A percentile compares a stretch with the other conserved stretches of the same genome.
phyloP scores from a whole-genome alignment of 1,140 invertebrate species.

The Hypothenemus hampei region DNA sequence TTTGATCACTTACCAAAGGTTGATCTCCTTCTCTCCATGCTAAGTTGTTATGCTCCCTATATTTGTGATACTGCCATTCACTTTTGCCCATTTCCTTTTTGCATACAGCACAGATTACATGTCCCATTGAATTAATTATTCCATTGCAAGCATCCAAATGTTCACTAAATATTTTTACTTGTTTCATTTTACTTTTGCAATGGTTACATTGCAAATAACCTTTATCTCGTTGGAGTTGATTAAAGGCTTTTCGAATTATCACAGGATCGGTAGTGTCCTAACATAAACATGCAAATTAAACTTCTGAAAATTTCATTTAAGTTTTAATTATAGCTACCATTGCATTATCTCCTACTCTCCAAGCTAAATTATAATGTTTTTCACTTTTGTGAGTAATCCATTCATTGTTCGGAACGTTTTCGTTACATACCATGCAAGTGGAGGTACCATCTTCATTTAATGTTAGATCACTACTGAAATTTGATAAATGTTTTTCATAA shows the following conservation, averaged over 20 bases:
- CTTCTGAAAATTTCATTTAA: too few species aligned
- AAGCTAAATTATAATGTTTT: slow-evolving; percentile 40
- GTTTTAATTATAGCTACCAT: too few species aligned
- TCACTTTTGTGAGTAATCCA: slow-evolving; percentile 21
- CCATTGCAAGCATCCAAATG: slow-evolving; percentile 24
- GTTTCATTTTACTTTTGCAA: slow-evolving; percentile 5
- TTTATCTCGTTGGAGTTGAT: not conserved
- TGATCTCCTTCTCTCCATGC: slow-evolving; percentile 34
- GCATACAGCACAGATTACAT: slow-evolving; percentile 38
- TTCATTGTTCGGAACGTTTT: slow-evolving; percentile 11
- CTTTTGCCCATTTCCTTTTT: slow-evolving; percentile 28
- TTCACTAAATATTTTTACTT: slow-evolving; percentile 4
- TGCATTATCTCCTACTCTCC: slow-evolving; percentile 32
- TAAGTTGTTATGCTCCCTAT: slow-evolving; percentile 39
- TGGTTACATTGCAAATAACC: slow-evolving; percentile 18
- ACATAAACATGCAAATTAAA: too few species aligned
- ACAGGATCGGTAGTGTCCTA: slow-evolving; percentile 19
- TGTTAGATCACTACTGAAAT: slow-evolving; percentile 3
- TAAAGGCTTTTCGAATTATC: slow-evolving; percentile 16
- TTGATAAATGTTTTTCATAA: not conserved
- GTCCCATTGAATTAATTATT: slow-evolving; percentile 4
- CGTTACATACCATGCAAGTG: slow-evolving; percentile 23
- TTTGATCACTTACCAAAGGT: slow-evolving; percentile 34
- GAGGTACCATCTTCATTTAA: slow-evolving; percentile 12
- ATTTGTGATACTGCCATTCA: slow-evolving; percentile 34